phyloP scores from a whole-genome alignment of 2,113 vertebrate genomes.

The Spea multiplicata region DNA sequence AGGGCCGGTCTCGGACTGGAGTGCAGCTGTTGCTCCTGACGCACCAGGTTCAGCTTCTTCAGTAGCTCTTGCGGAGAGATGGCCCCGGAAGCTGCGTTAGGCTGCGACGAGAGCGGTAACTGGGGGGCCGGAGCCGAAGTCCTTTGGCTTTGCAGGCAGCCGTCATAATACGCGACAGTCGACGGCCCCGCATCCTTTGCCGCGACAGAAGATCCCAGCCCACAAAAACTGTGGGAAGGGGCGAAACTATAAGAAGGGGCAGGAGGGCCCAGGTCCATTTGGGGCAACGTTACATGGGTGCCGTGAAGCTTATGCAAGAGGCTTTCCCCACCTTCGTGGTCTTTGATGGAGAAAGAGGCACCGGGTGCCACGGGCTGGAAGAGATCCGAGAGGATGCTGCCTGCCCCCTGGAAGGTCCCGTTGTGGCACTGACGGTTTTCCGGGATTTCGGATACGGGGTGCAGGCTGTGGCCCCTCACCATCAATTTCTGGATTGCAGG shows the following conservation, averaged over 20 bases:
- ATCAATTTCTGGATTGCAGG: constrained; percentile 91
- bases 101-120: constrained; percentile 53
- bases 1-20: constrained; percentile 64
- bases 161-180: constrained; percentile 61
- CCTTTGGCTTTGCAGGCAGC: constrained; percentile 53
- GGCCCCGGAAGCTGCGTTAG: constrained; percentile 57
- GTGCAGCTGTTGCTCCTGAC: constrained; percentile 78
- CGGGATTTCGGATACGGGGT: constrained; percentile 73
- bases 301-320: constrained; percentile 59
- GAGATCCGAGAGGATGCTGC: constrained; percentile 68
- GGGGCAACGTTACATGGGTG: constrained; percentile 22
- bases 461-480: constrained; percentile 71
- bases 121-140: constrained; percentile 51
- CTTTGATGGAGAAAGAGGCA: constrained; percentile 7
- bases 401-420: constrained; percentile 44
- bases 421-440: constrained; percentile 74
- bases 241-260: constrained; percentile 36
- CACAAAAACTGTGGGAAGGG: constrained; percentile 45
- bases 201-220: constrained; percentile 44
- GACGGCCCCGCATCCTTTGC: constrained; percentile 43
- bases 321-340: constrained; percentile 50
- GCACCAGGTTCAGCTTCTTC: constrained; percentile 82
- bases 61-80: constrained; percentile 84
- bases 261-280: not conserved
- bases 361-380: constrained; percentile 60